Evolutionary conservation across 2,797 vertebrate species (phyloP), one percentile per base, ranked within the genome.

Genomic region (Acanthis flammea): DNA sequence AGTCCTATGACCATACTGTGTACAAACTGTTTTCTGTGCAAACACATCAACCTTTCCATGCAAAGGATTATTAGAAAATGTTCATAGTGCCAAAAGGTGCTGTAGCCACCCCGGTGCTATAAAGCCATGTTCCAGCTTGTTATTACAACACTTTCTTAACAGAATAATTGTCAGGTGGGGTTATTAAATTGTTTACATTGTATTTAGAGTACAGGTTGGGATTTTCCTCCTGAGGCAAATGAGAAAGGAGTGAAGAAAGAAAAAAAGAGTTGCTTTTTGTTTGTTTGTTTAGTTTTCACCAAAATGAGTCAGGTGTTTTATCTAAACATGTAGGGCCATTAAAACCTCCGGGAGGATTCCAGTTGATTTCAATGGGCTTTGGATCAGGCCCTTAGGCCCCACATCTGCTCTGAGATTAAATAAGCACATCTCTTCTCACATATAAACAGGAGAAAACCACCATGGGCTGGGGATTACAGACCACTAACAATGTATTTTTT

Each of bases 381-480:
- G 74, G 81, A 91, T 96, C 92, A 95, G 73, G 44, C 70, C 70
- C 81, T 91, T 73, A 87, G 82, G 88, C 60, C 54, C 73, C 4
- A 0, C 77, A 94, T 92, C 82, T 91, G 86, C 45, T 85, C 67
- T 71, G 67, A 57, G 55, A 79, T 87, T 88, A 93, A 93, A 94
- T 44, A 74, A 82, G 27, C 65, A 55, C 81, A 73, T 54, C 44
- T 72, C 62, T 91, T 86, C 80, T 84, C 88, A 86, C 66, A 60
- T 7, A 63, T 22, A 82, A 91, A 79, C 86, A 68, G 75, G 21
- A 71, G 47, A 88, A 37, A 89, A 83, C 33, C 45, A 78, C 73
- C 63, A 74, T 7, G 45, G 76, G 41, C 58, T 75, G 33, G 67
- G 48, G 67, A 93, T 93, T 92, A 84, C 72, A 89, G 73, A 61